Percentiles rank a stretch among this genome's conserved stretches.
These are phyloP conservation scores for Dicrurus megarhynchus DNA, from an alignment of 2,113 vertebrate species.

Conservation along the genomic window DNA sequence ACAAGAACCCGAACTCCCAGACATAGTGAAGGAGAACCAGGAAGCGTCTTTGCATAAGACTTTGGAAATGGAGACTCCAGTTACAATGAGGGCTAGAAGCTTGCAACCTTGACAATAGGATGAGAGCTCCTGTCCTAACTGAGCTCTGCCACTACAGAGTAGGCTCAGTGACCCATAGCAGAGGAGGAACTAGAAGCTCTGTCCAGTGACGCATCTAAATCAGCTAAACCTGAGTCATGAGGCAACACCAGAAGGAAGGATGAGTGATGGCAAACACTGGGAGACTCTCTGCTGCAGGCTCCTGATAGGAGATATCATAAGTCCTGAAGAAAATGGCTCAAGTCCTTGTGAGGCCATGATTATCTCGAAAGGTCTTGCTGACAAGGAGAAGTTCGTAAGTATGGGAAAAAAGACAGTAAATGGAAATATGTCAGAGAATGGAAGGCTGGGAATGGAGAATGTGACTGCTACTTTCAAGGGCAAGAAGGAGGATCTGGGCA, in stretches of 20 bases:
- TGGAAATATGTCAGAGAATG: neutral
- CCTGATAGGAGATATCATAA: neutral
- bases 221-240: neutral
- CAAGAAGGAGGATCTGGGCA: neutral
- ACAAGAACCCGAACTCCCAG: neutral
- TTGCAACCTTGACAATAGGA: neutral
- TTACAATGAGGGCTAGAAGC: neutral
- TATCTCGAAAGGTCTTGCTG: neutral
- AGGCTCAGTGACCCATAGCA: neutral
- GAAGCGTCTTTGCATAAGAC: neutral
- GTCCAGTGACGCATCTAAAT: neutral
- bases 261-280: neutral
- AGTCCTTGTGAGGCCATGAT: neutral
- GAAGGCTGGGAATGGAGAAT: neutral
- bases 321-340: neutral
- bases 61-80: neutral
- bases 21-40: neutral
- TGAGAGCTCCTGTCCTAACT: neutral
- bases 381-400: neutral
- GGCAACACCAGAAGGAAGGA: neutral
- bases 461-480: neutral
- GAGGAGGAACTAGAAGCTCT: neutral
- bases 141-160: neutral
- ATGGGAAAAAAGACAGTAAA: neutral
- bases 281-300: neutral